Evolutionary conservation across 92 coral and sea anemone genomes (phyloP).

Genomic region (Phenganax marumi): DNA sequence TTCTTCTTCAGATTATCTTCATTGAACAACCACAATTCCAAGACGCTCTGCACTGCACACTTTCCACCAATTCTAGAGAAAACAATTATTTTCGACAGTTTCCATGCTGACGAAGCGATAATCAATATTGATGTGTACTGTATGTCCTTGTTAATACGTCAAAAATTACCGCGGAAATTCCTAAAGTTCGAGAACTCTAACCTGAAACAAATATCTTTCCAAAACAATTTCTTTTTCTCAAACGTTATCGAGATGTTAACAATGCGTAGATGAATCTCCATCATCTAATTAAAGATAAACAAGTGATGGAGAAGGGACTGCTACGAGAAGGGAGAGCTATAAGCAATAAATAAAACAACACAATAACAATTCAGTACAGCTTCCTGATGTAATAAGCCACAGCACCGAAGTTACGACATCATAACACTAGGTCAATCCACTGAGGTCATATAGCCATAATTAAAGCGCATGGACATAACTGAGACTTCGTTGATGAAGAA

Average conservation of each 20-base stretch:
- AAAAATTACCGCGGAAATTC: no score
- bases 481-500: no score
- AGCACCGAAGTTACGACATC: no score
- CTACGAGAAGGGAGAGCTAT: background rate
- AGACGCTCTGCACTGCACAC: conserved; percentile 7
- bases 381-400: no score
- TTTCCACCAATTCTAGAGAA: background rate
- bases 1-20: background rate
- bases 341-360: no score
- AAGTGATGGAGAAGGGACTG: background rate
- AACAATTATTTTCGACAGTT: background rate
- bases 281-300: conserved; percentile 6
- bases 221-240: conserved; percentile 34
- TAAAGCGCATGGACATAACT: no score
- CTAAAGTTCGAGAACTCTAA: background rate
- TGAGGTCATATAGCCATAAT: no score
- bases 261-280: conserved; percentile 30
- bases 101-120: no score
- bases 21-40: conserved; percentile 16
- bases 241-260: conserved; percentile 10
- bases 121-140: no score
- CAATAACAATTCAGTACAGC: no score
- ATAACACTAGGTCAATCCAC: no score
- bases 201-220: conserved; percentile 82
- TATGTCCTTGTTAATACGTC: no score